phyloP scores from a whole-genome alignment of 2,888 invertebrate species.

The Drosophila antonietae region DNA sequence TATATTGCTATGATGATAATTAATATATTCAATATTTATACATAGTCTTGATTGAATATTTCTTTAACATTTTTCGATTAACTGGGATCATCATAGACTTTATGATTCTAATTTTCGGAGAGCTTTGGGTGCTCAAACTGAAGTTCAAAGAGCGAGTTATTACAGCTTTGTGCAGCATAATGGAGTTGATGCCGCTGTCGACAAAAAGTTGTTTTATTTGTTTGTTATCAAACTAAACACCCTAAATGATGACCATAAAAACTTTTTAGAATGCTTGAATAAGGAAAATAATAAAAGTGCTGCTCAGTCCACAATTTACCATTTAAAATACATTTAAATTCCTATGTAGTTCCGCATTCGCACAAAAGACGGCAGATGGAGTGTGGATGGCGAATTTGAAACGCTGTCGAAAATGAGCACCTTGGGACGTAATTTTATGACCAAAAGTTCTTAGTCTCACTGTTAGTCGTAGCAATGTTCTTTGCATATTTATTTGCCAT shows the following conservation, averaged over 20 bases:
- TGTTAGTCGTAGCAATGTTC: constrained; percentile 11
- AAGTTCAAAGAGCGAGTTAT: constrained; percentile 20
- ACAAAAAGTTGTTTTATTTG: constrained; percentile 37
- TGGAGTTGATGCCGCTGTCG: constrained; percentile 52
- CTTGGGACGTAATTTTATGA: constrained; percentile 62
- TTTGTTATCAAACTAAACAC: constrained; percentile 60
- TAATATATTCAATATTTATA: neutral
- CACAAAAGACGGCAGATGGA: neutral
- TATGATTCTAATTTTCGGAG: neutral
- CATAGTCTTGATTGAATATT: neutral
- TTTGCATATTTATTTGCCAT: constrained; percentile 65
- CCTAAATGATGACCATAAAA: constrained; percentile 63
- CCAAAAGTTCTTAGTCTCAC: constrained; percentile 17
- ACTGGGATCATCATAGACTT: neutral
- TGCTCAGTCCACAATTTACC: constrained; percentile 34
- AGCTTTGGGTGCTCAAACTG: neutral
- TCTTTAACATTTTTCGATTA: neutral
- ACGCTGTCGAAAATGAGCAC: constrained; percentile 57
- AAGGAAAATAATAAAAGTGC: constrained; percentile 38
- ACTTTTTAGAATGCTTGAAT: constrained; percentile 66
- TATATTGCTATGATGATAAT: neutral
- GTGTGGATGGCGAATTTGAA: constrained; percentile 18
- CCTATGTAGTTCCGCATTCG: constrained; percentile 29
- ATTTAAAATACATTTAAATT: constrained; percentile 66
- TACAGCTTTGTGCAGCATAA: neutral